Conservation (phyloP, 30 jellyfish, hydroid and myxozoan species). For the Pseudorhiza aurosa region DNA sequence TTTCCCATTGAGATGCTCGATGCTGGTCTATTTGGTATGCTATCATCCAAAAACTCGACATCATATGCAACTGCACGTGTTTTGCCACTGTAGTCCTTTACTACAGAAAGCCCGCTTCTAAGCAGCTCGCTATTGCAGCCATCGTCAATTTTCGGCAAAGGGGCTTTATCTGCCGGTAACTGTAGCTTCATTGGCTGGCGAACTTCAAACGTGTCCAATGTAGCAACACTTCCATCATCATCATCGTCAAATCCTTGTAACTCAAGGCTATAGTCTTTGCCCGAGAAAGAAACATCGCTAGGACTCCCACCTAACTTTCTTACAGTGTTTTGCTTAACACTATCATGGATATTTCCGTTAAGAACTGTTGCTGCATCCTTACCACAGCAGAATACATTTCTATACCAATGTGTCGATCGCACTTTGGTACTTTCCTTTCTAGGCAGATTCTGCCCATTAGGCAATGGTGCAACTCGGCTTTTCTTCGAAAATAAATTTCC, state of each 20-base stretch:
- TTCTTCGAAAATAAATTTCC: conserved; percentile 7
- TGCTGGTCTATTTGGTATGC: not conserved
- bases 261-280: not conserved
- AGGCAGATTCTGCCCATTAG: not conserved
- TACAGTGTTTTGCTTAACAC: not conserved
- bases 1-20: not conserved
- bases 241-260: not conserved
- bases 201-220: not conserved
- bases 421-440: too few relatives aligned
- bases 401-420: not conserved
- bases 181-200: not conserved
- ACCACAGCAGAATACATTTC: not conserved
- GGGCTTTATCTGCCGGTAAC: not conserved
- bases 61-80: not conserved
- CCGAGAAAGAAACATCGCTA: not conserved
- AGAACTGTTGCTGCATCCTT: not conserved
- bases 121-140: not conserved
- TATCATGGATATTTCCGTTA: not conserved
- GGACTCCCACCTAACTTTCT: not conserved
- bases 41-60: conserved; percentile 1
- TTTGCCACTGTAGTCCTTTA: not conserved
- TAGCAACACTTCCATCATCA: not conserved
- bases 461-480: not conserved
- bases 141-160: not conserved
- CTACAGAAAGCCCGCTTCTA: not conserved